Evolutionary conservation across 2,888 invertebrate species (phyloP).

Genomic region (Latrodectus elegans): DNA sequence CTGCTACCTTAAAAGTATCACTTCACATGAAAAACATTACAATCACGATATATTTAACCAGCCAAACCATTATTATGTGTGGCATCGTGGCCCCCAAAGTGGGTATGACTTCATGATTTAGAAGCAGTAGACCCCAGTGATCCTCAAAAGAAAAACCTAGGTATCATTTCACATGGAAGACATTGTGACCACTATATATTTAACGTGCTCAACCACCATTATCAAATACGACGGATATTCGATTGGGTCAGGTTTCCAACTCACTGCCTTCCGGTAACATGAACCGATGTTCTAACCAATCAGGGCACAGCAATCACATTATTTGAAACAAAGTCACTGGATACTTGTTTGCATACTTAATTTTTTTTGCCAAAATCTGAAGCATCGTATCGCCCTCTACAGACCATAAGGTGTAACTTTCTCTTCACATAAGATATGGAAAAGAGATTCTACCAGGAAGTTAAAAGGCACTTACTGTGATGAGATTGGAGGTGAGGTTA

Average conservation of each 20-base stretch:
- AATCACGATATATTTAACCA: no score
- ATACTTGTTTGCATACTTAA: not conserved
- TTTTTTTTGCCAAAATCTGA: not conserved
- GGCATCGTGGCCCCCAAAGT: not conserved
- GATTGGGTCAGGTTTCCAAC: not conserved
- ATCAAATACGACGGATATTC: not conserved
- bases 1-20: no score
- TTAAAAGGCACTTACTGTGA: conserved; percentile 18
- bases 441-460: not conserved
- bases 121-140: no score
- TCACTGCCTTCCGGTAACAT: no score
- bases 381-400: not conserved
- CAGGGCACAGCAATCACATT: no score
- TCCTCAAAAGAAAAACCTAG: not conserved
- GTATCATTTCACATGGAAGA: not conserved
- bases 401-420: not conserved
- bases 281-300: no score
- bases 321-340: not conserved
- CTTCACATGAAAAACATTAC: no score
- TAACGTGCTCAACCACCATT: not conserved
- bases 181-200: not conserved
- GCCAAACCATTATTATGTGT: no score
- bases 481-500: conserved; percentile 38
- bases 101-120: no score
- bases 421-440: not conserved